Percentiles rank a stretch among this genome's conserved stretches.
Conservation (phyloP, 2,888 invertebrate genomes). For the Tortrix viridana region DNA sequence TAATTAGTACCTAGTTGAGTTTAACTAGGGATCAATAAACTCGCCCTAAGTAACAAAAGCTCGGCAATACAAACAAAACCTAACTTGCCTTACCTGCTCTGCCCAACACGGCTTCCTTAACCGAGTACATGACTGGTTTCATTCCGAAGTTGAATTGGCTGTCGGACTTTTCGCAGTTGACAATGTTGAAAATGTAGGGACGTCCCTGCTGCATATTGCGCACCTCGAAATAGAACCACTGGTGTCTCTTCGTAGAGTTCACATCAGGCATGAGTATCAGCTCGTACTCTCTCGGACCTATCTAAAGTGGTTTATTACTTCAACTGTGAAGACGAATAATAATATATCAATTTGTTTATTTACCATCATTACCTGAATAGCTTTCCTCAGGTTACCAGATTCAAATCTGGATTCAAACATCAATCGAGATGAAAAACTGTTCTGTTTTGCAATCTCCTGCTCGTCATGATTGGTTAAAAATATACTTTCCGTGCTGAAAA, state of each 20-base stretch:
- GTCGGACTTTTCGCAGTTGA: conserved; percentile 94
- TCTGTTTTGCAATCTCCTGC: conserved; percentile 72
- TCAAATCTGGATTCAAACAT: conserved; percentile 94
- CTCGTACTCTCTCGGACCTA: conserved; percentile 91
- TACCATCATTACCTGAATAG: conserved; percentile 85
- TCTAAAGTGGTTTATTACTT: conserved; percentile 74
- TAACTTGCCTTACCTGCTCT: conserved; percentile 66
- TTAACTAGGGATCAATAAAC: too few relatives aligned
- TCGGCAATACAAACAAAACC: neutral
- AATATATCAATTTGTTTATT: neutral
- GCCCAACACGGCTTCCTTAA: conserved; percentile 86
- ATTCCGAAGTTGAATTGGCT: conserved; percentile 95
- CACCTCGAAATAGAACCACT: conserved; percentile 97
- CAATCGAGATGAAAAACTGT: conserved; percentile 75
- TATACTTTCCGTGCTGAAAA: conserved; percentile 63
- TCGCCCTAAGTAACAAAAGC: neutral
- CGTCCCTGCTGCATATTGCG: conserved; percentile 88
- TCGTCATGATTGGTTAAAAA: conserved; percentile 80
- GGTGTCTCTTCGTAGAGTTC: conserved; percentile 90
- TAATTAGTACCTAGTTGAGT: too few relatives aligned
- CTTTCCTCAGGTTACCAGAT: conserved; percentile 93
- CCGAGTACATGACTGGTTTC: conserved; percentile 95
- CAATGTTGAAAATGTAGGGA: conserved; percentile 92
- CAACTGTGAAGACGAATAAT: neutral
- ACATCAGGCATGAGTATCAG: conserved; percentile 92